phyloP scores from a whole-genome alignment of 2,888 invertebrate species.

The Agrotis segetum region DNA sequence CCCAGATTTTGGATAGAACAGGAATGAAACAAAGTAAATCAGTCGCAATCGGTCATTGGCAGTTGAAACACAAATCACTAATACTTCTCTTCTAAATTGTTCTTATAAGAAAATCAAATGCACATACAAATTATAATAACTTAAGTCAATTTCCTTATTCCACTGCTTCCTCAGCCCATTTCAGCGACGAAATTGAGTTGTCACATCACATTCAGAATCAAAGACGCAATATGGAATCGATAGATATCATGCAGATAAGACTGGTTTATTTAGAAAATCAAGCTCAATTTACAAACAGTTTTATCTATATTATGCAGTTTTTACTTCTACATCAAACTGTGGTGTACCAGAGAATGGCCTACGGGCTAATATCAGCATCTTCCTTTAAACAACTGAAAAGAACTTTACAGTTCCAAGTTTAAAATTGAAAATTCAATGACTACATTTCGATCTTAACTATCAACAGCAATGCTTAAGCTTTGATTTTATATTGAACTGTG shows the following conservation, averaged over 20 bases:
- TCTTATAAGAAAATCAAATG: too few species aligned
- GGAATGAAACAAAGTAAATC: too few species aligned
- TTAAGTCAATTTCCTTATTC: neutral
- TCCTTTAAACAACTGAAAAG: slow-evolving; percentile 60
- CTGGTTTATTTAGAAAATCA: slow-evolving; percentile 62
- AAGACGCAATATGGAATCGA: slow-evolving; percentile 2
- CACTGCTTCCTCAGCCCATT: neutral
- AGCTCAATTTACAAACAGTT: slow-evolving; percentile 68
- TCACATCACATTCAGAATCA: slow-evolving; percentile 26
- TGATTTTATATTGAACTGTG: slow-evolving; percentile 23
- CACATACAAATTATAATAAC: neutral
- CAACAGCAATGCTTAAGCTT: slow-evolving; percentile 12
- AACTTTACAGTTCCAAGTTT: slow-evolving; percentile 56
- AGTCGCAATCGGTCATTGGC: too few species aligned
- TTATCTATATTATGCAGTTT: slow-evolving; percentile 65
- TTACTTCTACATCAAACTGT: slow-evolving; percentile 71
- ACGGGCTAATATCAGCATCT: slow-evolving; percentile 74
- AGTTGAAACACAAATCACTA: too few species aligned
- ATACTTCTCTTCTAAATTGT: too few species aligned
- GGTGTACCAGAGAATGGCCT: slow-evolving; percentile 72
- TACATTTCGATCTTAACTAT: slow-evolving; percentile 4
- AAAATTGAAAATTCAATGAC: slow-evolving; percentile 63
- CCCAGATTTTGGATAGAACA: too few species aligned
- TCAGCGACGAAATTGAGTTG: slow-evolving; percentile 41
- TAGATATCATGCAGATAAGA: neutral